Conservation (phyloP, 1,140 invertebrate species). For the Drosophila simulans region DNA sequence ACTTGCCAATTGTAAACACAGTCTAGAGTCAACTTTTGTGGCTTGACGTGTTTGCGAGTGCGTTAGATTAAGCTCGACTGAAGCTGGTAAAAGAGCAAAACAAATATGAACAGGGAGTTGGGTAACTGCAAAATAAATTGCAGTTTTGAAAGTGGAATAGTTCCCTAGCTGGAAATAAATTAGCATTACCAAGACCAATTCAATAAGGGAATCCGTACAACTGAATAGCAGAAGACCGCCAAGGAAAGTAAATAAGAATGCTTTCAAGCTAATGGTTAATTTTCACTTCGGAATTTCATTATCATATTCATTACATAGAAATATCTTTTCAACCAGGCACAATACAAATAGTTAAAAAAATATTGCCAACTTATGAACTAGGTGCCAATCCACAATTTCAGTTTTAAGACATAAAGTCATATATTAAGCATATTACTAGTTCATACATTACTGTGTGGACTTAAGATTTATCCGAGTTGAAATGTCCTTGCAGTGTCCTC, state of each 20-base stretch:
- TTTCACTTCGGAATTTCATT: not conserved
- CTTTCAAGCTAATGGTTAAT: not conserved
- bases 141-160: constrained; percentile 37
- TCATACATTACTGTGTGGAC: not conserved
- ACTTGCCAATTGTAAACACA: constrained; percentile 45
- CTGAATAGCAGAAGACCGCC: not conserved
- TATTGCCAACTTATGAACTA: too few relatives aligned
- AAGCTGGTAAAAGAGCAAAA: constrained; percentile 34
- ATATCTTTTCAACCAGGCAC: too few relatives aligned
- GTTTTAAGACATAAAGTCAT: not conserved
- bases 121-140: constrained; percentile 45
- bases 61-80: constrained; percentile 67
- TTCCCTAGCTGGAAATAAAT: constrained; percentile 41
- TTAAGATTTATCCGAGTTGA: not conserved
- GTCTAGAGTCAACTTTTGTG: constrained; percentile 69
- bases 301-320: too few relatives aligned
- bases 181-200: constrained; percentile 40
- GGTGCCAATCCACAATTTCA: too few relatives aligned
- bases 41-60: constrained; percentile 66
- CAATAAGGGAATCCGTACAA: constrained; percentile 27
- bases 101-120: constrained; percentile 40
- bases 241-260: not conserved
- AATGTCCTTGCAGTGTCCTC: constrained; percentile 36
- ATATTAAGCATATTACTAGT: not conserved
- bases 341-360: too few relatives aligned